Percentiles rank a stretch among this genome's conserved stretches.
These are phyloP conservation scores for Castor canadensis DNA, from an alignment of 2,113 vertebrate species.

Conservation along the genomic window DNA sequence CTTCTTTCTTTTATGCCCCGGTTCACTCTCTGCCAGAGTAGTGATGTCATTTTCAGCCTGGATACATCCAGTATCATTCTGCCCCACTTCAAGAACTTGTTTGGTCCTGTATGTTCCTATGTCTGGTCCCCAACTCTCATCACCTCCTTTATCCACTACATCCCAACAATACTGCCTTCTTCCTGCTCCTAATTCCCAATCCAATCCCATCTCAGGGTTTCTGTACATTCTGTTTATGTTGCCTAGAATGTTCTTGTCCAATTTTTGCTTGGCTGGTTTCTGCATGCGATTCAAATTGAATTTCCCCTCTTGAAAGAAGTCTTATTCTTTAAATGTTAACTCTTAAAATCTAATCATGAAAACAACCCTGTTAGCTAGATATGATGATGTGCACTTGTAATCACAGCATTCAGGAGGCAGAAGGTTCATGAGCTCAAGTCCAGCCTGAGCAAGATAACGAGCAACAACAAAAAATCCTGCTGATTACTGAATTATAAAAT, in stretches of 20 bases:
- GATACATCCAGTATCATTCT: accelerated
- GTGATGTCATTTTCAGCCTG: not conserved
- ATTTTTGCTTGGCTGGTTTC: not conserved
- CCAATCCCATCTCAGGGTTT: not conserved
- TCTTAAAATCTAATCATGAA: not conserved
- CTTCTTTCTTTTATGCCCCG: not conserved
- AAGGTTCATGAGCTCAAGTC: too few relatives aligned
- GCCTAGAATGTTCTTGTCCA: not conserved
- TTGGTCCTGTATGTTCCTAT: not conserved
- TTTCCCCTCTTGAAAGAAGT: not conserved
- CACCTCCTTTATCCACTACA: not conserved
- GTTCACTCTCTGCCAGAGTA: not conserved
- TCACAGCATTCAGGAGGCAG: too few relatives aligned
- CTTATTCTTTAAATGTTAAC: not conserved
- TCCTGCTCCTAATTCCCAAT: not conserved
- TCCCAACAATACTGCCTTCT: not conserved
- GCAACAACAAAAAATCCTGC: not conserved
- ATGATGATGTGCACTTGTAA: too few relatives aligned
- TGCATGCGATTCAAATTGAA: not conserved
- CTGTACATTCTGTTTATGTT: not conserved
- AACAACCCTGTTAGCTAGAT: not conserved
- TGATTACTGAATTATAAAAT: not conserved
- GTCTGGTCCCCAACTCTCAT: not conserved
- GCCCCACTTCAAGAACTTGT: not conserved
- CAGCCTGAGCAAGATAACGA: too few relatives aligned